Conservation (phyloP, 2,888 invertebrate species). For the Orchestes rusci region DNA sequence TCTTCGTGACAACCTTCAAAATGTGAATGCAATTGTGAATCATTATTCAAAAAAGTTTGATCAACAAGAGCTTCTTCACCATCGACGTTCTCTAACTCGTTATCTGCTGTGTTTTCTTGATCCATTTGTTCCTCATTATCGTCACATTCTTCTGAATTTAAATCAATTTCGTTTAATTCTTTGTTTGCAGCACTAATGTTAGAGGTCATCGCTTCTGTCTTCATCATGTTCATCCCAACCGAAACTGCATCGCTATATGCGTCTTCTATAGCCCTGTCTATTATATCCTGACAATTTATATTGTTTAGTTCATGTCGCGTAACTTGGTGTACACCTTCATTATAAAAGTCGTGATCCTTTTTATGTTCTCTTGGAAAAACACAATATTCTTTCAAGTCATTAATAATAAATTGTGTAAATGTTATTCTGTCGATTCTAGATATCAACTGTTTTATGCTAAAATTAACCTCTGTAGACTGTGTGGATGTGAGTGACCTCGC, state of each 20-base stretch:
- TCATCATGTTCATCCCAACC: not conserved
- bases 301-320: not conserved
- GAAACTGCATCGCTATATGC: conserved; percentile 2
- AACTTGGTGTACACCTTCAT: not conserved
- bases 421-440: conserved; percentile 4
- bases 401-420: conserved; percentile 3
- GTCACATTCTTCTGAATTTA: no score
- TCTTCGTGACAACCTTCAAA: not conserved
- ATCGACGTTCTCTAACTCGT: not conserved
- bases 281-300: not conserved
- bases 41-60: conserved; percentile 5
- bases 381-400: conserved; percentile 1
- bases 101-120: not conserved
- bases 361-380: conserved; percentile 1
- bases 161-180: no score
- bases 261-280: conserved; percentile 1
- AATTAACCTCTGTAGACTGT: conserved; percentile 4
- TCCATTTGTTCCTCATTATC: no score
- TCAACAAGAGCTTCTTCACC: conserved; percentile 1
- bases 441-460: conserved; percentile 1
- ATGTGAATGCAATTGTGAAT: not conserved
- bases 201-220: no score
- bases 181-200: no score
- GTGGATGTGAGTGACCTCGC: conserved; percentile 4
- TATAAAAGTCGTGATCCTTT: conserved; percentile 3